Base-by-base conservation (phyloP, 2,797 vertebrate species). In the Sebastes itinus region DNA sequence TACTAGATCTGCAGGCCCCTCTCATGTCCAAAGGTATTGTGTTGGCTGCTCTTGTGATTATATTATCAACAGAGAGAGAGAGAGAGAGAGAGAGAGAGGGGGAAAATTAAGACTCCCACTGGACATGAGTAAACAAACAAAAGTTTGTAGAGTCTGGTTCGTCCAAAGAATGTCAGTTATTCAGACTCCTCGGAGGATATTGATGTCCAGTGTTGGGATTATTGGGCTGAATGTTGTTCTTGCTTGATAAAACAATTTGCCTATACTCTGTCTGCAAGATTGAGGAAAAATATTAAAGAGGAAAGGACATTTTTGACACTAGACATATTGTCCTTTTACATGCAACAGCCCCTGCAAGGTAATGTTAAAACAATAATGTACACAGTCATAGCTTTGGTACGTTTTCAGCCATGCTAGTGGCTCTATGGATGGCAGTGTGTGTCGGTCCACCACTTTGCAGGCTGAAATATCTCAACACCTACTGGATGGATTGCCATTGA, bases 1-100 rank as follows among this genome's bases (percentile, higher is more conserved):
- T 56, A 84, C 75, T 82, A 72, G 76, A 87, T 91, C 88, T 89
- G 82, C 85, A 86, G 89, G 72, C 83, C 85, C 70, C 71, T 81
- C 87, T 89, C 90, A 88, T 78, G 88, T 87, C 88, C 87, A 87
- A 81, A 91, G 86, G 87, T 87, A 92, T 90, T 92, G 88, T 88
- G 77, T 66, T 88, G 89, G 77, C 83, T 87, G 69, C 73, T 86
- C 90, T 81, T 91, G 78, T 91, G 85, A 91, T 92, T 88, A 87
- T 88, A 88, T 88, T 92, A 92, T 92, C 88, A 84, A 87, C 75
- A 82, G 81, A 90, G 79, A 88, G 60, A 56, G 35, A 38, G 35
- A 38, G 35, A 38, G 35, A 33, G 42, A 10, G 32, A 33, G 30
- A 22, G 52, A n/a, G 56, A 35, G 46, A 58, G 71, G 67, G 63